Conservation (phyloP, 2,797 vertebrate genomes). For the Galago senegalensis region DNA sequence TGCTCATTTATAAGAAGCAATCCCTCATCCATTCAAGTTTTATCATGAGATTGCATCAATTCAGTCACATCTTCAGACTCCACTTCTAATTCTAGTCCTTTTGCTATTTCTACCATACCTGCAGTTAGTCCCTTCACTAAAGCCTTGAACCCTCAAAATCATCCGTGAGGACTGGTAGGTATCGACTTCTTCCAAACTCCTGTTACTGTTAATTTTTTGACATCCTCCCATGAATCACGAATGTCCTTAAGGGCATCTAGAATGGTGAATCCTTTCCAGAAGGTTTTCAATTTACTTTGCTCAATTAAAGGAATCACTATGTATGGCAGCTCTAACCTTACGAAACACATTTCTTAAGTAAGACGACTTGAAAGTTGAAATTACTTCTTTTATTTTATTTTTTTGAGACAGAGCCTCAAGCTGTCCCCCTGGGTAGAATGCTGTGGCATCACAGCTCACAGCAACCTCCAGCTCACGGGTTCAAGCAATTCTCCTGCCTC, state of each 20-base stretch:
- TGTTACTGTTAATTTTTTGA: neutral
- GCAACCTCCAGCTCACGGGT: too few species aligned
- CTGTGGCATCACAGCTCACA: too few species aligned
- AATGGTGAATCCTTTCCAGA: neutral
- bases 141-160: neutral
- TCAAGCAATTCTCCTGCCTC: too few species aligned
- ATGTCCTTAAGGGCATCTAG: neutral
- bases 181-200: neutral
- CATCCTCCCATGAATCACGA: neutral
- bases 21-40: neutral
- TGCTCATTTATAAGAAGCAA: neutral
- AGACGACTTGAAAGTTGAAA: neutral
- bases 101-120: neutral
- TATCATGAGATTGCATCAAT: neutral
- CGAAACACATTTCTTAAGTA: neutral
- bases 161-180: neutral
- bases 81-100: neutral
- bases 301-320: neutral
- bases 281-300: neutral
- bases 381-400: neutral
- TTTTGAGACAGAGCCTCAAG: neutral
- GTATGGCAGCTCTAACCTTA: neutral
- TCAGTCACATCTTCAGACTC: neutral
- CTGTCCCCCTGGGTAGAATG: neutral
- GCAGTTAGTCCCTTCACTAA: neutral